Base-by-base conservation (phyloP, 1,140 invertebrate genomes). In the Lepidurus apus region DNA sequence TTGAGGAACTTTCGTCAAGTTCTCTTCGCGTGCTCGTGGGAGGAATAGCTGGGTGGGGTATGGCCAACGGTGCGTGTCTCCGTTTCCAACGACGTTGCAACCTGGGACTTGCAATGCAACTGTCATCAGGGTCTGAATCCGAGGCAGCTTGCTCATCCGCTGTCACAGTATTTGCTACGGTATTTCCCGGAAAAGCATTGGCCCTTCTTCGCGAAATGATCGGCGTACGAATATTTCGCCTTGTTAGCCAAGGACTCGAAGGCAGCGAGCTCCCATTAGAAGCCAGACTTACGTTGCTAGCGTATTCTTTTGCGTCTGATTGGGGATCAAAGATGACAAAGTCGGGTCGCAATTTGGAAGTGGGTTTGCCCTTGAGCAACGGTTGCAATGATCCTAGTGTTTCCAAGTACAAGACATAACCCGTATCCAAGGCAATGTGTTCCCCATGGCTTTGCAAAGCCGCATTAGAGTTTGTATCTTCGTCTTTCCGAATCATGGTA, bases 361-460 rank as follows among this genome's bases (percentile, higher is more conserved):
- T 97, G 77, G 96, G 87, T 83, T 97, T 95, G 17, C 97, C 97
- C 84, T 79, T 79, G 13, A 99, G 88, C 47, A 99, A 88, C 0
- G 98, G 98, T 75, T 99, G 94, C 10, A 99, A 87, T 10, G 97
- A 97, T 3, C 97, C 97, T 1, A 99, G 87, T 84, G 98, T 98
- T 85, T 99, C 96, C 78, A 99, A 87, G 85, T 98, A 99, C 10
- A 99, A 87, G 1, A 96, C 98, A 84, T 98, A 99, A 82, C 92
- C 94, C 4, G 92, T 93, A 17, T 93, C 91, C 0, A 89, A 87
- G 10, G 85, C 87, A 65, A 86, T 87, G 73, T 87, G 84, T 76
- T 89, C 89, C 53, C 87, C 88, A 81, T 75, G 80, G 80, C 81
- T 65, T 8, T n/a, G 24, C 7, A 34, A 77, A 26, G 26, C 73